Base-by-base conservation (phyloP, 2,797 vertebrate species). In the Alectoris magna region DNA sequence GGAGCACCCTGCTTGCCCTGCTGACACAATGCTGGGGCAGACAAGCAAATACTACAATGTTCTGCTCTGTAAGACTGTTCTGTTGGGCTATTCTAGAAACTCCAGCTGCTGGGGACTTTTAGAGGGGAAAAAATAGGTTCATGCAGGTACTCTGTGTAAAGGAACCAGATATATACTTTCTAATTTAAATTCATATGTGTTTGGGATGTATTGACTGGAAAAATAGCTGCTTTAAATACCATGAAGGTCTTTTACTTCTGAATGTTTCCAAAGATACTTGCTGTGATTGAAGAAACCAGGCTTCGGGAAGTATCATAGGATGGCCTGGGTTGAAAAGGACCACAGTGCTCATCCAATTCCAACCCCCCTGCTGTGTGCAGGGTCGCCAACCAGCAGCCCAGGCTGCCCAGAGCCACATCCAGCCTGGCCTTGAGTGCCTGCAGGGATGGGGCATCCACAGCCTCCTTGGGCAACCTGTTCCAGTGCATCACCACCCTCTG, bases 151-250 rank as follows among this genome's bases (percentile, higher is more conserved):
- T 31, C 29, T n/a, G n/a, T 41, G 29, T 41, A 23, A 39, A 41
- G 53, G 71, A 58, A 46, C 14, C 48, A 49, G 74, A 5, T 44
- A 9, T 44, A 8, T 58, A 18, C 22, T 9, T 87, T 83, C 67
- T 46, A 43, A 59, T 58, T 88, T 6, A 48, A 79, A 90, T 78
- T 85, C 19, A 10, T 67, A 8, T 64, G 16, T 48, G 11, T 78
- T 90, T 91, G 76, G 63, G 15, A 88, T 69, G 38, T 75, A 58
- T 93, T 69, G 81, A 75, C 71, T 93, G 48, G 55, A 51, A 76
- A 84, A 84, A 53, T 23, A 67, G 39, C 56, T 78, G 23, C 49
- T 38, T 84, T 55, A 59, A 88, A 83, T 19, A 2, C 70, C 75
- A 73, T 51, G 21, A 82, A n/a, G 38, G 63, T 83, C 48, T 69